phyloP scores from a whole-genome alignment of 2,113 vertebrate genomes.

The Percina caprodes region DNA sequence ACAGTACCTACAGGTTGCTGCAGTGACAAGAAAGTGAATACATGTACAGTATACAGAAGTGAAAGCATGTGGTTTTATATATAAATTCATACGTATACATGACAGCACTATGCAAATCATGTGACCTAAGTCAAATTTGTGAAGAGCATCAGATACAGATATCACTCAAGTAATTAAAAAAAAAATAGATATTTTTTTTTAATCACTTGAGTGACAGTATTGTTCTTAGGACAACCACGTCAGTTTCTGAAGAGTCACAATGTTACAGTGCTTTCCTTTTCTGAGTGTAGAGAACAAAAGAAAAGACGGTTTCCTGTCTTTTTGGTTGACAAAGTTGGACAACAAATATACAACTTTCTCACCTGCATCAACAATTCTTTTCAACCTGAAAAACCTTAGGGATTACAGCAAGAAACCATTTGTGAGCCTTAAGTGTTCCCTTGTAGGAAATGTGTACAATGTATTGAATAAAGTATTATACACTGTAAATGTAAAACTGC shows the following conservation, averaged over 20 bases:
- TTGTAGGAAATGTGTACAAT: no score
- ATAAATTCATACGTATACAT: neutral
- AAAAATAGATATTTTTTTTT: neutral
- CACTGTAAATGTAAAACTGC: no score
- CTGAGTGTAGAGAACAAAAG: neutral
- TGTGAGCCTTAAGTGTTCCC: no score
- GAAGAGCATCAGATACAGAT: neutral
- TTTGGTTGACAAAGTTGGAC: neutral
- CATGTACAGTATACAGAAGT: slow-evolving; percentile 58
- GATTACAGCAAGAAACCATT: no score
- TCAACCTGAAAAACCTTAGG: neutral
- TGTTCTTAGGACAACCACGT: neutral
- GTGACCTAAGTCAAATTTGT: slow-evolving; percentile 2
- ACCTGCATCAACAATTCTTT: neutral
- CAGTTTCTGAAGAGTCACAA: neutral
- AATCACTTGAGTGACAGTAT: neutral
- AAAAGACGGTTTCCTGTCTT: neutral
- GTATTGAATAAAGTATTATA: no score
- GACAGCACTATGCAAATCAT: slow-evolving; percentile 23
- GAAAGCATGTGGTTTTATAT: slow-evolving; percentile 32
- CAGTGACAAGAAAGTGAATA: neutral
- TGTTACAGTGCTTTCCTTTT: neutral
- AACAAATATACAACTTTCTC: neutral
- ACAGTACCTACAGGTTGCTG: neutral
- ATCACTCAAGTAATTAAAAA: neutral